These are phyloP conservation scores for Anser cygnoides DNA, from an alignment of 2,113 vertebrate species.

Conservation along the genomic window DNA sequence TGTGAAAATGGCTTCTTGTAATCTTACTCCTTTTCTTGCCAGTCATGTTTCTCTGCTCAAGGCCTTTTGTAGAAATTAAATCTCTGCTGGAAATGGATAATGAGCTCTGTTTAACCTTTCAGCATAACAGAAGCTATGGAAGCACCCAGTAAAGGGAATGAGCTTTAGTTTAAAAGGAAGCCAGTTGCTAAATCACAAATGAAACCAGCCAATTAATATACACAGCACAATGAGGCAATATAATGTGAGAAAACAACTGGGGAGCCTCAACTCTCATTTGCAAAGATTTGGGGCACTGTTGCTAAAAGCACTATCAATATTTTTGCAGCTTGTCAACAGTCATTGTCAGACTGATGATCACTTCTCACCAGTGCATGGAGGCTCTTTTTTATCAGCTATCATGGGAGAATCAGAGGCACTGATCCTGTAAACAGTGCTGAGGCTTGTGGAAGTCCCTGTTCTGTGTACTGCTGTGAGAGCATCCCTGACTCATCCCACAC, in stretches of 20 bases:
- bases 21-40: neutral
- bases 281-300: neutral
- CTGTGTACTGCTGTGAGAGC: neutral
- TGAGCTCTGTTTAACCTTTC: constrained; percentile 30
- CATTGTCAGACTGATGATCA: neutral
- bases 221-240: neutral
- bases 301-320: neutral
- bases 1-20: neutral
- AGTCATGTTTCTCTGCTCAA: neutral
- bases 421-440: neutral
- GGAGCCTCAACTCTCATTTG: neutral
- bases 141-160: neutral
- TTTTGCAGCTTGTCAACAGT: neutral
- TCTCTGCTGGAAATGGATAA: constrained; percentile 18
- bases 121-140: neutral
- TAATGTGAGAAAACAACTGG: neutral
- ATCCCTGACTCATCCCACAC: neutral
- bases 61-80: constrained; percentile 13
- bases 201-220: neutral
- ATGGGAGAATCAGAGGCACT: neutral
- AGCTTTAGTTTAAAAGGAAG: neutral
- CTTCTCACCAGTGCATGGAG: rapidly evolving
- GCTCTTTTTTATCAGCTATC: neutral
- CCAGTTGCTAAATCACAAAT: neutral
- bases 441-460: neutral